phyloP scores from a whole-genome alignment of 2,888 invertebrate genomes.

The Fragum sueziense region DNA sequence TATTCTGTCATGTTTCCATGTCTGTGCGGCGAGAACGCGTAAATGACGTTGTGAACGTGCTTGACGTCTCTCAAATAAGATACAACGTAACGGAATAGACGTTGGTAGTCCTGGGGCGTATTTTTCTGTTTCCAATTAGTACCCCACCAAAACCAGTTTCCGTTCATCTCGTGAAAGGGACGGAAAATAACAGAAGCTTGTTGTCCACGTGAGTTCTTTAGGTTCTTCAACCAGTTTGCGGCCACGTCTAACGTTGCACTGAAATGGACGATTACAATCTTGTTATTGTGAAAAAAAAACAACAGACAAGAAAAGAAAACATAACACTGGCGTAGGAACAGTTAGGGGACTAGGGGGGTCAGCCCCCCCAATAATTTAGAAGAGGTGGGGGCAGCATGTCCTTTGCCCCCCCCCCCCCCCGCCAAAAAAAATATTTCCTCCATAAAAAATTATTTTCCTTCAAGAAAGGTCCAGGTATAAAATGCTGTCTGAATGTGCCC shows the following conservation, averaged over 20 bases:
- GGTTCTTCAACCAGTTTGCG: conserved; percentile 41
- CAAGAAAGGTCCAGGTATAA: too few relatives aligned
- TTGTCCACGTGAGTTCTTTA: conserved; percentile 43
- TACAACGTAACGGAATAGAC: conserved; percentile 47
- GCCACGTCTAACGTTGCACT: conserved; percentile 4
- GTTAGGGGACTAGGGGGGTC: too few relatives aligned
- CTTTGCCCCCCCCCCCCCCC: too few relatives aligned
- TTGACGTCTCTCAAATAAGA: conserved; percentile 46
- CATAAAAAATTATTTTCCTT: too few relatives aligned
- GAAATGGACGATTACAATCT: too few relatives aligned
- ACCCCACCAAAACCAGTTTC: conserved; percentile 64
- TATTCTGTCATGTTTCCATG: conserved; percentile 40
- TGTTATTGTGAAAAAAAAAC: too few relatives aligned
- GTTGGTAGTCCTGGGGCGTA: conserved; percentile 44
- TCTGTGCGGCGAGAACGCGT: conserved; percentile 53
- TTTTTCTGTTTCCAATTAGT: conserved; percentile 37
- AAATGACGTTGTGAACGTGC: conserved; percentile 57
- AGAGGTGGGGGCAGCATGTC: too few relatives aligned
- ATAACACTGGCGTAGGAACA: too few relatives aligned
- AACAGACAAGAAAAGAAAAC: too few relatives aligned
- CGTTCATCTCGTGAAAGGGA: conserved; percentile 62
- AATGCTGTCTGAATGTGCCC: too few relatives aligned
- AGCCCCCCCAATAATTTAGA: too few relatives aligned
- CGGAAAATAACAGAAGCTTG: conserved; percentile 54
- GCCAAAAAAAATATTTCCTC: too few relatives aligned